A percentile compares a stretch with the other conserved stretches of the same genome.
phyloP scores from a whole-genome alignment of 2,797 vertebrate genomes.

The Echeneis naucrates region DNA sequence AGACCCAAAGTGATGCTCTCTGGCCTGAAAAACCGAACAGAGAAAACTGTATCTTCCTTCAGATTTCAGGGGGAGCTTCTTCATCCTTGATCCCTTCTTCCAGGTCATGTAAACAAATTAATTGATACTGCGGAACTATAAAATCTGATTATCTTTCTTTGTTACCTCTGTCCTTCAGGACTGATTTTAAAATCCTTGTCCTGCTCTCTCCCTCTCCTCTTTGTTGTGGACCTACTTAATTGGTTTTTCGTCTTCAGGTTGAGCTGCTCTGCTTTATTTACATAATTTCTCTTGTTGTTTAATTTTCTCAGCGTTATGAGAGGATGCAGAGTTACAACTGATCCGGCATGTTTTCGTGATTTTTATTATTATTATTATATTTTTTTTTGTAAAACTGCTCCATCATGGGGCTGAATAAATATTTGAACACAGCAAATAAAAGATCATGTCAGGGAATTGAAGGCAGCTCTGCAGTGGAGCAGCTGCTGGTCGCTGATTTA shows the following conservation, averaged over 20 bases:
- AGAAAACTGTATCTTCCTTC: too few relatives aligned
- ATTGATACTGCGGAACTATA: not conserved
- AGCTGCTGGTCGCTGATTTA: not conserved
- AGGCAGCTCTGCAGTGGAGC: not conserved
- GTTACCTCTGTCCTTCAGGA: not conserved
- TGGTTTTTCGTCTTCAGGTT: not conserved
- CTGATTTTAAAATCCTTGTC: not conserved
- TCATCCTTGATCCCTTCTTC: too few relatives aligned
- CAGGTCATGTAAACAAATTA: too few relatives aligned
- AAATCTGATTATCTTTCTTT: not conserved
- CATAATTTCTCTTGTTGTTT: not conserved
- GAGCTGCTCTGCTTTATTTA: not conserved
- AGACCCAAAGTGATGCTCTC: too few relatives aligned
- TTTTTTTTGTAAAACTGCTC: not conserved
- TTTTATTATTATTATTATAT: too few relatives aligned
- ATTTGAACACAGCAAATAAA: not conserved
- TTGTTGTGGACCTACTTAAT: not conserved
- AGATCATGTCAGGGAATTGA: not conserved
- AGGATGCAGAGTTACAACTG: not conserved
- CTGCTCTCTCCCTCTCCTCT: not conserved
- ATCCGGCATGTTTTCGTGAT: not conserved
- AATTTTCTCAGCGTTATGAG: too few relatives aligned
- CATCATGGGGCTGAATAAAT: not conserved
- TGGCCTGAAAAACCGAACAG: too few relatives aligned
- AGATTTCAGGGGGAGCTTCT: too few relatives aligned